Conservation (phyloP, 2,888 invertebrate genomes). For the Drosophila demipolita region DNA sequence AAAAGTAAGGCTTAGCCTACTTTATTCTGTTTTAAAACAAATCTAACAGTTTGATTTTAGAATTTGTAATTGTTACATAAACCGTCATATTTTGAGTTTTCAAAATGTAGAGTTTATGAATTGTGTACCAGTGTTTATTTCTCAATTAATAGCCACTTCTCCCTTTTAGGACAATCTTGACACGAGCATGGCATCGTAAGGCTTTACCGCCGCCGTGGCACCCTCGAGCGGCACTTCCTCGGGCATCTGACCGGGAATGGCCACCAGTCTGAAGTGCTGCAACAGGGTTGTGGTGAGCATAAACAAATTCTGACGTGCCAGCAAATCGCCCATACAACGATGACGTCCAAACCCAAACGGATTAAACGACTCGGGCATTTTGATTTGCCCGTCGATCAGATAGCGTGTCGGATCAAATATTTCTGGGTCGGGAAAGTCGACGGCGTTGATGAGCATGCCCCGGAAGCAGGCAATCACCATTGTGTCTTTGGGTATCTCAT, state of each 20-base stretch:
- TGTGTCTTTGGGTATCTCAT: constrained; percentile 92
- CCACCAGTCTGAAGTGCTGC: constrained; percentile 89
- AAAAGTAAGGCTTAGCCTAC: not conserved
- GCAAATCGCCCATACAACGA: constrained; percentile 92
- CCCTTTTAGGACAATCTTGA: constrained; percentile 82
- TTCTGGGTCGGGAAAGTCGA: constrained; percentile 89
- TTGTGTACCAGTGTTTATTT: not conserved
- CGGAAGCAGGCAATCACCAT: constrained; percentile 92
- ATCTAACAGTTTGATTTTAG: not conserved
- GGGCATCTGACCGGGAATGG: constrained; percentile 89
- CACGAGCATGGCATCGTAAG: constrained; percentile 89
- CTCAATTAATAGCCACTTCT: not conserved
- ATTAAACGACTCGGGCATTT: constrained; percentile 89
- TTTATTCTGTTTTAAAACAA: not conserved
- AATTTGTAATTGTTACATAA: not conserved
- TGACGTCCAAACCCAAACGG: constrained; percentile 93
- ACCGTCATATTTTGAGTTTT: not conserved
- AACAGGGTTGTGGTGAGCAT: constrained; percentile 90
- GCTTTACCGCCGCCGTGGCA: constrained; percentile 91
- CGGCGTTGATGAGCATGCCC: constrained; percentile 89
- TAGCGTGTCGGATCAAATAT: constrained; percentile 92
- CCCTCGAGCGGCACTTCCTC: constrained; percentile 90
- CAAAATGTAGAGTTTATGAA: constrained; percentile 3
- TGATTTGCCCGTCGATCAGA: constrained; percentile 87
- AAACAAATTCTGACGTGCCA: constrained; percentile 91